Conservation (phyloP, 2,888 invertebrate species). For the Ormyrus labotus region DNA sequence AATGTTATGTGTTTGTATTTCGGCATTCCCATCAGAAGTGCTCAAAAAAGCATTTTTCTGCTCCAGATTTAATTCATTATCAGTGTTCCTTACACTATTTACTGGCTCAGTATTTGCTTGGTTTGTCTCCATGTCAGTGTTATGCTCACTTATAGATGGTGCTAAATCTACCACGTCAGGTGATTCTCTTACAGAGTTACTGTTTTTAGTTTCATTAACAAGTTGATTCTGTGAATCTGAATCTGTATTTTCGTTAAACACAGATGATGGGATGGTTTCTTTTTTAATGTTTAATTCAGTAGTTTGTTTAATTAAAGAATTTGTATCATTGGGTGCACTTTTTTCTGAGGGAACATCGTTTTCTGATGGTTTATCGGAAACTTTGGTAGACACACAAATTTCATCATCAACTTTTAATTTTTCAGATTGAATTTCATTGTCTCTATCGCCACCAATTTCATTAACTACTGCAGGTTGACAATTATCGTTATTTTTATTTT, state of each 20-base stretch:
- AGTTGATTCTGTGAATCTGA: not conserved
- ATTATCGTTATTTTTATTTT: not conserved
- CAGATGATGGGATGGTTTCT: not conserved
- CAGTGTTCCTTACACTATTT: constrained; percentile 8
- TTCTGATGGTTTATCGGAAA: not conserved
- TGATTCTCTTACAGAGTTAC: not conserved
- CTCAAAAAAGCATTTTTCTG: constrained; percentile 18
- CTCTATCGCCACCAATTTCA: not conserved
- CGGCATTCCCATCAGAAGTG: constrained; percentile 8
- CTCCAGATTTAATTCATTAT: constrained; percentile 14
- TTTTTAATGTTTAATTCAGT: not conserved
- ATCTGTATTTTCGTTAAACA: not conserved
- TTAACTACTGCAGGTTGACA: no score
- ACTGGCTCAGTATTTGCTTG: constrained; percentile 3
- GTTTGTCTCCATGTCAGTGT: constrained; percentile 11
- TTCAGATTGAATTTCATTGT: constrained; percentile 8
- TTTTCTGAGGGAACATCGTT: constrained; percentile 5
- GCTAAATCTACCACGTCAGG: not conserved
- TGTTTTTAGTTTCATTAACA: not conserved
- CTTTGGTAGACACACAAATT: not conserved
- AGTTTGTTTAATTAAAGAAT: constrained; percentile 4
- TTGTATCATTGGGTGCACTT: not conserved
- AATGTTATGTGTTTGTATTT: constrained; percentile 27
- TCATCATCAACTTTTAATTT: not conserved
- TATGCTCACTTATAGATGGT: not conserved